A percentile compares a stretch with the other conserved stretches of the same genome.
Conservation (phyloP, 2,113 vertebrate species). For the Lipophrys pholis region DNA sequence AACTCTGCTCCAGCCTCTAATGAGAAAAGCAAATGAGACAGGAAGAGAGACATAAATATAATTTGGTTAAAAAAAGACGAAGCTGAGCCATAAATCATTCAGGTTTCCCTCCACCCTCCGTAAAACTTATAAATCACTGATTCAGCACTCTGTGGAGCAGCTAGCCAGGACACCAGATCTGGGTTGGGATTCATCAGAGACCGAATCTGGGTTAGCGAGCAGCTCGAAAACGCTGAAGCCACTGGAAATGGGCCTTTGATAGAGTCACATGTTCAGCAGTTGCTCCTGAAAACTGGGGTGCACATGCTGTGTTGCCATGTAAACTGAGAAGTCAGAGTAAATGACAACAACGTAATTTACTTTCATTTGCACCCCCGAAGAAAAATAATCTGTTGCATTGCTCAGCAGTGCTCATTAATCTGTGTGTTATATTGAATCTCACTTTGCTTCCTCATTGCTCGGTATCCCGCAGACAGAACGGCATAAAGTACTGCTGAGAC, state of each 20-base stretch:
- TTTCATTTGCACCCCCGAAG: not conserved
- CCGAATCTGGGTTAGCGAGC: conserved; percentile 64
- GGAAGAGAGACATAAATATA: conserved; percentile 39
- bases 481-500: not conserved
- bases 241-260: conserved; percentile 43
- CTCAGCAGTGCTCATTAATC: not conserved
- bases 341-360: conserved; percentile 10
- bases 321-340: conserved; percentile 13
- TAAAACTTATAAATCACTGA: conserved; percentile 60
- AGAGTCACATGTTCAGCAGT: conserved; percentile 54
- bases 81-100: conserved; percentile 55
- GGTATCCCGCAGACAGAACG: not conserved
- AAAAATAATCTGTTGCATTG: no score
- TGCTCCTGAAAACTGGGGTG: conserved; percentile 38
- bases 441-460: not conserved
- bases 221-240: conserved; percentile 65
- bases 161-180: conserved; percentile 56
- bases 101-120: conserved; percentile 29
- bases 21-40: conserved; percentile 7
- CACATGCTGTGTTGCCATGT: not conserved
- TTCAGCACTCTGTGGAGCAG: conserved; percentile 25
- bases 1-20: conserved; percentile 28
- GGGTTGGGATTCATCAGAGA: conserved; percentile 57
- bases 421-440: not conserved
- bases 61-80: conserved; percentile 18